phyloP scores from a whole-genome alignment of 1,140 invertebrate genomes.

The Antheraea pernyi region DNA sequence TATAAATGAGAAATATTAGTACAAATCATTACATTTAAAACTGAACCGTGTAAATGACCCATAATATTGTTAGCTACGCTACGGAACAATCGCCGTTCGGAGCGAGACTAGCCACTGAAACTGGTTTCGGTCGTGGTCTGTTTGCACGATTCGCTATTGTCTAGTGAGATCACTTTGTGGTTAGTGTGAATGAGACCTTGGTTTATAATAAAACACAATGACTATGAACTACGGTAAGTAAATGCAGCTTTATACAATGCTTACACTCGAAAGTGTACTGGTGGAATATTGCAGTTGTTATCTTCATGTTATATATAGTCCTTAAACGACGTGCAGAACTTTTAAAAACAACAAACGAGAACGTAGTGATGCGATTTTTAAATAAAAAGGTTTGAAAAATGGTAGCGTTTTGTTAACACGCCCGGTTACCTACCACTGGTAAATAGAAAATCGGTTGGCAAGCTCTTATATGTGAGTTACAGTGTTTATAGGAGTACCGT shows the following conservation, averaged over 20 bases:
- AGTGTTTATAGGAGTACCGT: too few relatives aligned
- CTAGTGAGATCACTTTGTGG: constrained; percentile 42
- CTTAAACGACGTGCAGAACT: too few relatives aligned
- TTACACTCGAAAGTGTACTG: neutral
- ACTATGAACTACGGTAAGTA: neutral
- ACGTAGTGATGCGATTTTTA: too few relatives aligned
- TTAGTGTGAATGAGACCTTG: neutral
- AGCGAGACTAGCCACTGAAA: constrained; percentile 32
- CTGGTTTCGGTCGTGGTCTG: constrained; percentile 46
- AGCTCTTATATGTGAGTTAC: too few relatives aligned
- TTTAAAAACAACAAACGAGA: too few relatives aligned
- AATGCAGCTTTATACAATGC: neutral
- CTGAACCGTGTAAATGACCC: neutral
- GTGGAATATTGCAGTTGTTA: too few relatives aligned
- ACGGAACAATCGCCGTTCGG: constrained; percentile 3
- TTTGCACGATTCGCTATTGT: constrained; percentile 50
- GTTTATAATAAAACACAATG: neutral
- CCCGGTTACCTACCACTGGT: too few relatives aligned
- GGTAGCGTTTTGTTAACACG: too few relatives aligned
- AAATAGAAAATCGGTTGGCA: too few relatives aligned
- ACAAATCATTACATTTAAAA: neutral
- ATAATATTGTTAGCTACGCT: neutral
- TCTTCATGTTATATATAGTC: too few relatives aligned
- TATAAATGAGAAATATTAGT: too few relatives aligned
- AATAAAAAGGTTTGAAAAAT: too few relatives aligned